phyloP scores from a whole-genome alignment of 2,797 vertebrate genomes.

The Chaunax sp. region DNA sequence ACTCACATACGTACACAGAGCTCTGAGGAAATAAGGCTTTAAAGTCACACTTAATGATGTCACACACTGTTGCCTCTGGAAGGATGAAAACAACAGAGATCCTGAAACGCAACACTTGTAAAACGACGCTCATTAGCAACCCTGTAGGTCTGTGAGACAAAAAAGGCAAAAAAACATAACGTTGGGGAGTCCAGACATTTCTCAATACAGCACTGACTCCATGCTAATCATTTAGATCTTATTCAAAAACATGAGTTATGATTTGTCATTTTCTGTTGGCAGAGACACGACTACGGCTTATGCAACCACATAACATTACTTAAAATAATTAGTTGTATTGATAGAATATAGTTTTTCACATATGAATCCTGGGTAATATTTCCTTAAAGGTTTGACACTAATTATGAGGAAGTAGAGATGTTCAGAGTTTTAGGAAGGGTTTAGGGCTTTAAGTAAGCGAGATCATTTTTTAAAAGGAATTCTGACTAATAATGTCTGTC shows the following conservation, averaged over 20 bases:
- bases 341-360: neutral
- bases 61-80: constrained; percentile 8
- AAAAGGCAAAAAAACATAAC: neutral
- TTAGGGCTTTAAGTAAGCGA: too few relatives aligned
- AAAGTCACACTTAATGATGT: constrained; percentile 24
- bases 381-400: neutral
- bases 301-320: neutral
- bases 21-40: too few relatives aligned
- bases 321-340: neutral
- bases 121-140: constrained; percentile 30
- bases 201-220: neutral
- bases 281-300: neutral
- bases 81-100: constrained; percentile 25
- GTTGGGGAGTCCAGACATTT: neutral
- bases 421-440: too few relatives aligned
- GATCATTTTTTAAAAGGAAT: too few relatives aligned
- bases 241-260: neutral
- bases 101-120: constrained; percentile 1
- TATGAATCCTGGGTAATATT: neutral
- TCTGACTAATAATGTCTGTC: neutral
- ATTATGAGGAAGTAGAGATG: neutral
- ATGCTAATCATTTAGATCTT: constrained; percentile 11
- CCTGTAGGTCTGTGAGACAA: constrained; percentile 16
- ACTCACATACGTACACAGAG: too few relatives aligned
- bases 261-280: constrained; percentile 12